phyloP scores from a whole-genome alignment of 2,888 invertebrate genomes.

The Globia sparganii region DNA sequence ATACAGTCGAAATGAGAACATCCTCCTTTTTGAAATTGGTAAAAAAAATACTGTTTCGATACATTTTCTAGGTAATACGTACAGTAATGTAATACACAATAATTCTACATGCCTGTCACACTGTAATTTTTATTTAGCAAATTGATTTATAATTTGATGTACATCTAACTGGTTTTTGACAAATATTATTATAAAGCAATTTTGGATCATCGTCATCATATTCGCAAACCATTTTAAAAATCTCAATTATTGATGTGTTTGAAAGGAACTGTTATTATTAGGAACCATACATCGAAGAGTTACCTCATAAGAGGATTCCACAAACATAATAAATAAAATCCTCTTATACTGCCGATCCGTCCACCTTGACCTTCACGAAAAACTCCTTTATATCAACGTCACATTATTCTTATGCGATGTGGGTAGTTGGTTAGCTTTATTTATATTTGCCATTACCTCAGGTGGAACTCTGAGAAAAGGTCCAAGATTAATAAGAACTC shows the following conservation, averaged over 20 bases:
- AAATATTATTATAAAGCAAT: background rate
- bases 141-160: background rate
- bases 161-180: too few species aligned
- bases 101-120: too few species aligned
- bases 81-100: too few species aligned
- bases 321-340: slow-evolving; percentile 43
- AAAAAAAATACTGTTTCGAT: too few species aligned
- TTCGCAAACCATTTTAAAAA: background rate
- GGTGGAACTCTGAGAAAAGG: slow-evolving; percentile 57
- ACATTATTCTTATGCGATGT: slow-evolving; percentile 56
- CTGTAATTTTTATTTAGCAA: background rate
- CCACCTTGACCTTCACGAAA: slow-evolving; percentile 37
- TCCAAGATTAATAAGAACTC: slow-evolving; percentile 72
- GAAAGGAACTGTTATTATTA: background rate
- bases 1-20: too few species aligned
- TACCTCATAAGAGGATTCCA: slow-evolving; percentile 31
- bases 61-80: too few species aligned
- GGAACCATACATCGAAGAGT: background rate
- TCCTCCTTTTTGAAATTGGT: too few species aligned
- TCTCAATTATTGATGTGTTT: background rate
- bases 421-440: slow-evolving; percentile 57
- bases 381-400: slow-evolving; percentile 53
- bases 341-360: slow-evolving; percentile 16
- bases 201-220: background rate
- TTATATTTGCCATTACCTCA: slow-evolving; percentile 63